Evolutionary conservation across 2,888 invertebrate species (phyloP), one percentile per base, ranked within the genome.

Genomic region (Drosophila monieri): DNA sequence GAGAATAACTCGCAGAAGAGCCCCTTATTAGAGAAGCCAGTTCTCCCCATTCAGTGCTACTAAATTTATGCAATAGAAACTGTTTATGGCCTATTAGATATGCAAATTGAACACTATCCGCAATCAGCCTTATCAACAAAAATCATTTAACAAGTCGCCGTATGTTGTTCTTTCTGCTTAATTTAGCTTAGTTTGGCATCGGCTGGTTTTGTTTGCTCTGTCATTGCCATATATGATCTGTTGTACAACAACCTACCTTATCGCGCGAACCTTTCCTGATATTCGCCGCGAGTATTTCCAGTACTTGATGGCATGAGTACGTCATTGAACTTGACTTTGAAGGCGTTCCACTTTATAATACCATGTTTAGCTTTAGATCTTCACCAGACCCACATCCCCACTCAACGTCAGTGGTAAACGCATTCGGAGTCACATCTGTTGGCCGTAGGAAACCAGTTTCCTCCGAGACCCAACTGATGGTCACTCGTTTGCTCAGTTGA

Each of bases 271-370:
- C 72, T 71, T 72, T 68, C 49, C 62, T 53, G 53, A 64, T 64
- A 65, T 52, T 49, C 64, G 49, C 54, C 25, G 56, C 74, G 48
- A 46, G 43, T 77, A 77, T 72, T 77, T 80, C 56, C 58, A 69
- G 81, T 76, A 80, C 78, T 61, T 57, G 77, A 71, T 57, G 64
- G 67, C 58, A 41, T 73, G 71, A 71, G 73, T 74, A 75, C 83
- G 80, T 88, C 86, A 84, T 85, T 84, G 83, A 88, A 84, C 83
- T 84, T 84, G 83, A 83, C 86, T 85, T 85, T 87, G 85, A 88
- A 83, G 85, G 86, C 77, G 88, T 80, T 80, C 73, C 76, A 78
- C 76, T 80, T 74, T 55, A 52, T 71, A 65, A 56, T 56, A 65
- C 72, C 65, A 62, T 73, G 73, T 73, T 70, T 61, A 71, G 85